Evolutionary conservation across 2,797 vertebrate species (phyloP).

Genomic region (Anabacerthia variegaticeps): DNA sequence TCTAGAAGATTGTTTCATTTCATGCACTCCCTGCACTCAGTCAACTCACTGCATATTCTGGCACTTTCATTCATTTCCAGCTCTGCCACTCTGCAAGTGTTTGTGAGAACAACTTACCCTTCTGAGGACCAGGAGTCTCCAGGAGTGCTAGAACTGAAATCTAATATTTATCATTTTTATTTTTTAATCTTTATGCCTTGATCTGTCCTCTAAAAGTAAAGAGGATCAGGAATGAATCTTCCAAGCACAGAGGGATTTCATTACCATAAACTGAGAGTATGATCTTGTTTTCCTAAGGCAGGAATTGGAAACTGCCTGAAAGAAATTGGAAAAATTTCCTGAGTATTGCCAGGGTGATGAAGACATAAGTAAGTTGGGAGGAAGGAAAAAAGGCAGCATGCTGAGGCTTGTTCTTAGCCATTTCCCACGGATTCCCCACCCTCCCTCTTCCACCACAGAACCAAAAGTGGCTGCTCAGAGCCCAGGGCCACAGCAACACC

Average conservation of each 20-base stretch:
- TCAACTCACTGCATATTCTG: not conserved
- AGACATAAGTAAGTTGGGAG: not conserved
- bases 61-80: not conserved
- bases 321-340: not conserved
- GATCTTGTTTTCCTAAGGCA: not conserved
- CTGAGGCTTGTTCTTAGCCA: constrained; percentile 13
- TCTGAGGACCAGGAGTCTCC: not conserved
- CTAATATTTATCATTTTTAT: not conserved
- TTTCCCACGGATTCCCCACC: not conserved
- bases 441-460: not conserved
- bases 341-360: constrained; percentile 9
- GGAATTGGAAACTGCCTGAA: constrained; percentile 6
- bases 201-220: not conserved
- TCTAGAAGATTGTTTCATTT: not conserved
- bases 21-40: not conserved
- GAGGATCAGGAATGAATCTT: not conserved
- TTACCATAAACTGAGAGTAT: not conserved
- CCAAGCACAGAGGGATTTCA: not conserved
- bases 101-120: not conserved
- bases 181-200: not conserved
- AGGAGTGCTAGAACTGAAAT: not conserved
- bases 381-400: constrained; percentile 3
- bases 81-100: not conserved
- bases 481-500: not conserved
- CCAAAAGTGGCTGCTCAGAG: not conserved